Percentiles rank a stretch among this genome's conserved stretches.
phyloP scores from a whole-genome alignment of 2,113 vertebrate genomes.

The Poicephalus meyeri region DNA sequence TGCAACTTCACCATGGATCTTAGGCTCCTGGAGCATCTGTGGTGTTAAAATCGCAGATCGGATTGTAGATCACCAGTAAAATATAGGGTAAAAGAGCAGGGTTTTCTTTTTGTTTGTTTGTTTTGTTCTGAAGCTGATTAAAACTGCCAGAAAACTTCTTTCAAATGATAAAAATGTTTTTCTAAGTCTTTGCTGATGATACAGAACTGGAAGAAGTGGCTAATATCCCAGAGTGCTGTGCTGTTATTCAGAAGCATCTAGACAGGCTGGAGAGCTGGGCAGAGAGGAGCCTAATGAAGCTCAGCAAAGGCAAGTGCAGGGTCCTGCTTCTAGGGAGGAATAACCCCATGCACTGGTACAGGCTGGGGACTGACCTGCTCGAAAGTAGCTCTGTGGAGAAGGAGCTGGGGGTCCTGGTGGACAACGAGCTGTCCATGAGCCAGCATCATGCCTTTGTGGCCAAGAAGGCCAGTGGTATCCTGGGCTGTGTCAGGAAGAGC shows the following conservation, averaged over 20 bases:
- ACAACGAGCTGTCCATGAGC: background rate
- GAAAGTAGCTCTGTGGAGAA: background rate
- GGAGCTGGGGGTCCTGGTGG: background rate
- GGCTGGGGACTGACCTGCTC: background rate
- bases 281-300: background rate
- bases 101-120: background rate
- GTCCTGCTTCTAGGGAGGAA: background rate
- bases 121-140: background rate
- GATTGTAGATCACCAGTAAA: background rate
- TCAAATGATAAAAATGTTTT: background rate
- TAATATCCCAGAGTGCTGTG: background rate
- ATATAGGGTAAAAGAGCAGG: background rate
- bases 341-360: background rate
- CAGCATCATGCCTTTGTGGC: background rate
- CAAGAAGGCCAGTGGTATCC: background rate
- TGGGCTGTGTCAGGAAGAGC: background rate
- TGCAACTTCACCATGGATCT: background rate
- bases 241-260: background rate
- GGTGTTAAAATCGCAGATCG: background rate
- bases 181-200: background rate
- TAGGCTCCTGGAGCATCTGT: background rate
- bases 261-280: background rate
- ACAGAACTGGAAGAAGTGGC: background rate
- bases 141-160: background rate
- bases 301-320: background rate